Conservation (phyloP, 1,140 invertebrate species). For the Matsumurasca onukii region DNA sequence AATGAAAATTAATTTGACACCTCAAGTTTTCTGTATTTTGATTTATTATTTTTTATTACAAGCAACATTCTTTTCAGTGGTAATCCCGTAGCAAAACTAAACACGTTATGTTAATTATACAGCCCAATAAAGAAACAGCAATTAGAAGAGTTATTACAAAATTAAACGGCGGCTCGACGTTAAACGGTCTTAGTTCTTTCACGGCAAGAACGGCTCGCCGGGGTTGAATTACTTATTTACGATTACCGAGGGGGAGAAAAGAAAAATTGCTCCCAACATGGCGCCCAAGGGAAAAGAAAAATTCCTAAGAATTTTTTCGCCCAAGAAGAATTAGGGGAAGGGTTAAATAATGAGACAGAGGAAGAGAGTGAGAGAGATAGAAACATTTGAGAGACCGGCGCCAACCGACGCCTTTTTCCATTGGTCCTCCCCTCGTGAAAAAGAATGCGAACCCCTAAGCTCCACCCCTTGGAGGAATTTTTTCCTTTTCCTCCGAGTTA, state of each 20-base stretch:
- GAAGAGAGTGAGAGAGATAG: conserved; percentile 9
- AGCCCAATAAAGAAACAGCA: conserved; percentile 1
- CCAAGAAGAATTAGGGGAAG: neutral
- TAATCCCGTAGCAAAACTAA: no score
- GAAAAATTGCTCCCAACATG: conserved; percentile 25
- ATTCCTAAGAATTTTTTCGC: conserved; percentile 18
- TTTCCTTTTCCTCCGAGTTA: conserved; percentile 12
- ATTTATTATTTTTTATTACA: no score
- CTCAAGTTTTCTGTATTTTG: no score
- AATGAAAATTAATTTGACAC: no score
- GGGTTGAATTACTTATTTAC: conserved; percentile 26
- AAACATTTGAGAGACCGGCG: neutral
- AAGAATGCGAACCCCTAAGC: conserved; percentile 15
- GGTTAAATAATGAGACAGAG: neutral
- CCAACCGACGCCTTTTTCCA: conserved; percentile 24
- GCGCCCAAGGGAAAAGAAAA: conserved; percentile 11
- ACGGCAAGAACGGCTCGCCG: neutral
- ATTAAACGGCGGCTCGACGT: conserved; percentile 14
- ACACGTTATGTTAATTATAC: no score
- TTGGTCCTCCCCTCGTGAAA: conserved; percentile 16
- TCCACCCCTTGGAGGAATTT: conserved; percentile 13
- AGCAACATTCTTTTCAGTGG: no score
- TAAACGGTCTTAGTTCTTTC: neutral
- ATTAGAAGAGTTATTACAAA: conserved; percentile 13
- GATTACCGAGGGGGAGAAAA: conserved; percentile 21